Evolutionary conservation across 1,140 invertebrate species (phyloP).

Genomic region (Hycleus cichorii): DNA sequence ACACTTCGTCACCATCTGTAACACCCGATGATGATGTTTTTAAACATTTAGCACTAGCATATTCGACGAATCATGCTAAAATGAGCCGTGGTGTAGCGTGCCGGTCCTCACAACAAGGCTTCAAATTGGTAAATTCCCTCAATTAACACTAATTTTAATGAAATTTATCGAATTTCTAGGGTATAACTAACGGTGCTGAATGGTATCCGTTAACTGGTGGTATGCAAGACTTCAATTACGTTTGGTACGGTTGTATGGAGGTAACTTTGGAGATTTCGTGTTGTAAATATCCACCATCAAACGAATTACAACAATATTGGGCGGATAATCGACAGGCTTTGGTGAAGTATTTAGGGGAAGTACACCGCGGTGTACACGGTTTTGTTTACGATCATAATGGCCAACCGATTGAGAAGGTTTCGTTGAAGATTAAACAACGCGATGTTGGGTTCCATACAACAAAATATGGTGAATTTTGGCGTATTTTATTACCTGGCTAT

Average conservation of each 20-base stretch:
- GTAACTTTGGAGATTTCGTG: slow-evolving; percentile 95
- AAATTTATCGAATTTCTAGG: slow-evolving; percentile 43
- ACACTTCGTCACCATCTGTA: slow-evolving; percentile 65
- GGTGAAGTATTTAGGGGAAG: slow-evolving; percentile 81
- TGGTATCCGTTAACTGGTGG: slow-evolving; percentile 86
- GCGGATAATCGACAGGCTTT: slow-evolving; percentile 84
- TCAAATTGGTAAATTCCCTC: slow-evolving; percentile 46
- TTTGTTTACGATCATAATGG: slow-evolving; percentile 77
- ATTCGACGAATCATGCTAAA: slow-evolving; percentile 81
- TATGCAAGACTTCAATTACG: slow-evolving; percentile 98
- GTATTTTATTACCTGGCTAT: slow-evolving; percentile 73
- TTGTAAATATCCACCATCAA: slow-evolving; percentile 86
- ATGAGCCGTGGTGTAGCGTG: slow-evolving; percentile 79
- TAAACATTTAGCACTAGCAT: slow-evolving; percentile 79
- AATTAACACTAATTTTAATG: neutral
- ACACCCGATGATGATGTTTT: slow-evolving; percentile 94
- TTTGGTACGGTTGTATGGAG: slow-evolving; percentile 97
- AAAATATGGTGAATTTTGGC: slow-evolving; percentile 90
- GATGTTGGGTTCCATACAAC: slow-evolving; percentile 85
- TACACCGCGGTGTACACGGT: slow-evolving; percentile 75
- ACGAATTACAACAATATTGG: slow-evolving; percentile 87
- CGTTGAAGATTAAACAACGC: slow-evolving; percentile 74
- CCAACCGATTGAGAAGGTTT: slow-evolving; percentile 74
- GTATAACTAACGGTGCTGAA: slow-evolving; percentile 86
- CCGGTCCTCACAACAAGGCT: slow-evolving; percentile 62